Evolutionary conservation across 2,797 vertebrate species (phyloP).

Genomic region (Acrocephalus scirpaceus): DNA sequence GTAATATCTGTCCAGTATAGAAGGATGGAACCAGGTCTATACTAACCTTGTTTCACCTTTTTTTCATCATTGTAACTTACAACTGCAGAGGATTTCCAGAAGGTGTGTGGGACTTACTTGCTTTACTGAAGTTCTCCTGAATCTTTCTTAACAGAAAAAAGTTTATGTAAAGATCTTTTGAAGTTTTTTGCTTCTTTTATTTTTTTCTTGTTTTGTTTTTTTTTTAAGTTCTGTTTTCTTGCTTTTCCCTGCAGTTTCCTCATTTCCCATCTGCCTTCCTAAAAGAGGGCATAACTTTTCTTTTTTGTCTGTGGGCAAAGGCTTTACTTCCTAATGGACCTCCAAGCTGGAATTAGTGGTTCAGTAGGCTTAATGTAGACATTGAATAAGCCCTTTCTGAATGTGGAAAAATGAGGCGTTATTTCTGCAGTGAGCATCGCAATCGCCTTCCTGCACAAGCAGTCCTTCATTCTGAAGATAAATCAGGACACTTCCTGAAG

Average conservation of each 20-base stretch:
- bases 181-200: neutral
- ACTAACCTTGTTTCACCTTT: neutral
- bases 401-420: neutral
- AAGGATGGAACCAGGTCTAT: neutral
- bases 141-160: neutral
- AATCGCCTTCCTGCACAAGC: neutral
- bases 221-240: neutral
- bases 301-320: neutral
- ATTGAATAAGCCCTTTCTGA: neutral
- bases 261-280: neutral
- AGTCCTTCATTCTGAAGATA: neutral
- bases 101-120: rapidly evolving
- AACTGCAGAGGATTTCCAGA: neutral
- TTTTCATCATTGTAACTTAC: neutral
- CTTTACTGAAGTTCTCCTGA: neutral
- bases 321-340: neutral
- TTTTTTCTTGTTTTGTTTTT: neutral
- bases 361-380: neutral
- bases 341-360: neutral
- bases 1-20: neutral
- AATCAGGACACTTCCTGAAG: neutral
- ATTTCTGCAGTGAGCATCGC: neutral
- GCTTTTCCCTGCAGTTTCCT: neutral
- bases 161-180: neutral
- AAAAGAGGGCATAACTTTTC: neutral